Conservation (phyloP, 2,888 invertebrate species). For the Tuberolachnus salignus region DNA sequence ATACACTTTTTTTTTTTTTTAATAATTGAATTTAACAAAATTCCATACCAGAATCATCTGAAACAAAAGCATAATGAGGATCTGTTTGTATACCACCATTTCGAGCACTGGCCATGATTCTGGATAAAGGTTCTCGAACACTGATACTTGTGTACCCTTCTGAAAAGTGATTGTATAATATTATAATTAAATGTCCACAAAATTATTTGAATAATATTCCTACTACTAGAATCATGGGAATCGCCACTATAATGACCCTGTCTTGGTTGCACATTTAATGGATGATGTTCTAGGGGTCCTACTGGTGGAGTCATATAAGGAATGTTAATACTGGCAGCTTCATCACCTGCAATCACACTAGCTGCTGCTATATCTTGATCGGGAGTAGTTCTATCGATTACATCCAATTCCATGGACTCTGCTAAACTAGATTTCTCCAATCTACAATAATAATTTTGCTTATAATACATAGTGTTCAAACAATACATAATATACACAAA, state of each 20-base stretch:
- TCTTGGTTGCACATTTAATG: conserved; percentile 62
- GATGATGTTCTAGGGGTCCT: conserved; percentile 60
- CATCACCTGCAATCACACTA: conserved; percentile 81
- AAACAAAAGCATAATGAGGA: conserved; percentile 87
- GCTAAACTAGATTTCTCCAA: conserved; percentile 28
- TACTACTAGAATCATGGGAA: conserved; percentile 81
- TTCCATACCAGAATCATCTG: conserved; percentile 81
- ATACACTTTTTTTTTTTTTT: conserved; percentile 23
- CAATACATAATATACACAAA: not conserved
- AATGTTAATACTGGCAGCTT: conserved; percentile 85
- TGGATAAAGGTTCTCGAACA: conserved; percentile 84
- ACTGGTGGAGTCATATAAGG: conserved; percentile 88
- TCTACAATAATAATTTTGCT: conserved; percentile 19
- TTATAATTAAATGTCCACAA: not conserved
- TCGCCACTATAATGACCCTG: conserved; percentile 84
- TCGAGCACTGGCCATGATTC: conserved; percentile 65
- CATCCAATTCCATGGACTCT: conserved; percentile 41
- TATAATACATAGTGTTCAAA: not conserved
- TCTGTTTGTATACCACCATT: conserved; percentile 68
- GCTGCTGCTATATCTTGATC: conserved; percentile 74
- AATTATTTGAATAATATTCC: conserved; percentile 12
- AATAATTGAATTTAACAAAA: not conserved
- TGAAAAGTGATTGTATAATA: conserved; percentile 63
- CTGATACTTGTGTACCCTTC: conserved; percentile 93
- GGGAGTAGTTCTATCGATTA: conserved; percentile 29